Percentiles rank a stretch among this genome's conserved stretches.
phyloP scores from a whole-genome alignment of 2,797 vertebrate genomes.

The Enteromius fasciolatus region DNA sequence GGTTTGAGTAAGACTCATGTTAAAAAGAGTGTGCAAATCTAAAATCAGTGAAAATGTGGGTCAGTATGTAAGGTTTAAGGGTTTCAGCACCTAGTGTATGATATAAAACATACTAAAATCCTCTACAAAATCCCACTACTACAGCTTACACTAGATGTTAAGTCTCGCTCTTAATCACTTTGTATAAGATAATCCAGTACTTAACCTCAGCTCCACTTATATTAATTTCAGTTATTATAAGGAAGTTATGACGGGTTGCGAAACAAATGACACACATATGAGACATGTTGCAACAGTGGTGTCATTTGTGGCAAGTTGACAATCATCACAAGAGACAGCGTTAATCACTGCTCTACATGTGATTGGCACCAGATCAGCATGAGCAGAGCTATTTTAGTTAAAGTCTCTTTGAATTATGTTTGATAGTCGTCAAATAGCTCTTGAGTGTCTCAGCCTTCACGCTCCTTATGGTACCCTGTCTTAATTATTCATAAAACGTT shows the following conservation, averaged over 20 bases:
- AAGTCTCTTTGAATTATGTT: constrained; percentile 29
- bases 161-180: neutral
- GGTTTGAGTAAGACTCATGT: neutral
- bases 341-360: constrained; percentile 21
- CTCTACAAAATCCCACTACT: neutral
- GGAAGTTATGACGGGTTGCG: neutral
- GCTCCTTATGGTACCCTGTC: constrained; percentile 27
- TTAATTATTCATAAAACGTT: constrained; percentile 17
- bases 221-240: neutral
- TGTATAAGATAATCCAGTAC: neutral
- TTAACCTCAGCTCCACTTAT: neutral
- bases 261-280: constrained; percentile 16
- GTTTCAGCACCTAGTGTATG: constrained; percentile 15
- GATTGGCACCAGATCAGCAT: constrained; percentile 31
- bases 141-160: neutral
- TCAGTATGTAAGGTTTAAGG: neutral
- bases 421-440: constrained; percentile 30
- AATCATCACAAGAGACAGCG: constrained; percentile 20
- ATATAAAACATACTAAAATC: neutral
- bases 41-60: constrained; percentile 2
- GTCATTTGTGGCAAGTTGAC: neutral
- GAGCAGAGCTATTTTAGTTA: constrained; percentile 15
- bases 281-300: constrained; percentile 14
- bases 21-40: constrained; percentile 13
- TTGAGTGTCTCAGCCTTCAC: neutral